Conservation (phyloP, 2,888 invertebrate species). For the Drosophila prostipennis region DNA sequence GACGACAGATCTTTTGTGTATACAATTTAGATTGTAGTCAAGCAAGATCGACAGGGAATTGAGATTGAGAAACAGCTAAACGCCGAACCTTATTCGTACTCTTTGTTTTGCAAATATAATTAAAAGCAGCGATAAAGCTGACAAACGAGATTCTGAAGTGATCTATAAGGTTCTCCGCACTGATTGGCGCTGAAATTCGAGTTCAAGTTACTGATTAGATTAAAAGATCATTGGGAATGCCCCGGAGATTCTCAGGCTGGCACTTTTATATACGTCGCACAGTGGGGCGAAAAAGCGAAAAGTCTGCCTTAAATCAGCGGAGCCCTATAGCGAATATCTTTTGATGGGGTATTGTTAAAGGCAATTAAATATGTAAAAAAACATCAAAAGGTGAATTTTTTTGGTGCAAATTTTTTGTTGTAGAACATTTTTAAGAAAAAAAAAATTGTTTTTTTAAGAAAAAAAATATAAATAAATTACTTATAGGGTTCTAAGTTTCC, state of each 20-base stretch:
- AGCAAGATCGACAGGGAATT: conserved; percentile 44
- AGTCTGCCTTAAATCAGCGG: too few relatives aligned
- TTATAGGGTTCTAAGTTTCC: too few relatives aligned
- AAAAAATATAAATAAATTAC: too few relatives aligned
- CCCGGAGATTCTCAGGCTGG: neutral
- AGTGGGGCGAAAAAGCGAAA: too few relatives aligned
- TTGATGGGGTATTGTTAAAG: too few relatives aligned
- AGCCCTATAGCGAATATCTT: too few relatives aligned
- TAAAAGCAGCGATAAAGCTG: conserved; percentile 21
- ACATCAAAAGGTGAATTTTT: too few relatives aligned
- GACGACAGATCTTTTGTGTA: conserved; percentile 6
- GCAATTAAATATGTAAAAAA: too few relatives aligned
- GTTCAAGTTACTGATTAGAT: conserved; percentile 7
- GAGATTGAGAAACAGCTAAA: conserved; percentile 8
- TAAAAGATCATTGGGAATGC: conserved; percentile 9
- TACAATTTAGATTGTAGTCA: conserved; percentile 67
- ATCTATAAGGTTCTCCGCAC: conserved; percentile 2
- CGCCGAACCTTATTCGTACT: conserved; percentile 9
- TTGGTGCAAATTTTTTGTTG: too few relatives aligned
- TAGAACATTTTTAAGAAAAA: too few relatives aligned
- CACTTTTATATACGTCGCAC: conserved; percentile 1
- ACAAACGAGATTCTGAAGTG: conserved; percentile 23
- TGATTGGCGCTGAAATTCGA: neutral
- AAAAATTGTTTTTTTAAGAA: too few relatives aligned
- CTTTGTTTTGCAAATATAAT: conserved; percentile 29